phyloP scores from a whole-genome alignment of 92 coral and sea anemone genomes.

The Bergia puertoricense region DNA sequence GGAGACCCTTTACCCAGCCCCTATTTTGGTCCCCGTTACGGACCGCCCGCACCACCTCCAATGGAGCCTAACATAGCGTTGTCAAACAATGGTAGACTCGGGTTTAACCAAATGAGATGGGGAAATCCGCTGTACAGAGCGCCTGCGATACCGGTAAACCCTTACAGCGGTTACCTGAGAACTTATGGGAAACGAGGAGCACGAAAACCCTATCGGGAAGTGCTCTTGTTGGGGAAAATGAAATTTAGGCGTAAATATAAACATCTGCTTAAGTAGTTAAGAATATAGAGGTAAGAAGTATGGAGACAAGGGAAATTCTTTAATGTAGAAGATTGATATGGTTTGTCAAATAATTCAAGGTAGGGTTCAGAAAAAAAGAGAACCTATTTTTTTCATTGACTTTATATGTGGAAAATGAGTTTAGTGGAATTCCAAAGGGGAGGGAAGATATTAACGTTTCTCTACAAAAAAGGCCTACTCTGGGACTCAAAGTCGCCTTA shows the following conservation, averaged over 20 bases:
- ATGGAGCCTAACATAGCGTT: slow-evolving; percentile 40
- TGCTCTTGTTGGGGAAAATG: not conserved
- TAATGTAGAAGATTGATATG: not conserved
- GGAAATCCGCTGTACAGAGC: slow-evolving; percentile 39
- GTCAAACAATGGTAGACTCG: slow-evolving; percentile 42
- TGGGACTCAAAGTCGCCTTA: too few species aligned
- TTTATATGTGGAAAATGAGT: not conserved
- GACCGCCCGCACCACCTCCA: slow-evolving; percentile 42
- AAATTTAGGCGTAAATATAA: slow-evolving; percentile 25
- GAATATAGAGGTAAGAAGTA: not conserved
- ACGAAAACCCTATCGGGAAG: not conserved
- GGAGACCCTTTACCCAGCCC: slow-evolving; percentile 35
- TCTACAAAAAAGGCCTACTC: not conserved
- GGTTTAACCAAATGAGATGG: slow-evolving; percentile 39
- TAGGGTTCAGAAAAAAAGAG: not conserved
- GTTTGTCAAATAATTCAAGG: not conserved
- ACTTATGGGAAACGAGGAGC: slow-evolving; percentile 80
- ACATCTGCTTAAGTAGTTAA: not conserved
- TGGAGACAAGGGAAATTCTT: not conserved
- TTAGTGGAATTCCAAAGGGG: not conserved
- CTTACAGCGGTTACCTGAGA: slow-evolving; percentile 62
- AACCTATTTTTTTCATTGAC: not conserved
- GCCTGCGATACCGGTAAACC: slow-evolving; percentile 38
- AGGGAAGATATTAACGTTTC: not conserved
- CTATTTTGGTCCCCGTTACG: slow-evolving; percentile 43